Evolutionary conservation across 2,113 vertebrate species (phyloP), one percentile per base, ranked within the genome.

Genomic region (Colistium nudipinnis): DNA sequence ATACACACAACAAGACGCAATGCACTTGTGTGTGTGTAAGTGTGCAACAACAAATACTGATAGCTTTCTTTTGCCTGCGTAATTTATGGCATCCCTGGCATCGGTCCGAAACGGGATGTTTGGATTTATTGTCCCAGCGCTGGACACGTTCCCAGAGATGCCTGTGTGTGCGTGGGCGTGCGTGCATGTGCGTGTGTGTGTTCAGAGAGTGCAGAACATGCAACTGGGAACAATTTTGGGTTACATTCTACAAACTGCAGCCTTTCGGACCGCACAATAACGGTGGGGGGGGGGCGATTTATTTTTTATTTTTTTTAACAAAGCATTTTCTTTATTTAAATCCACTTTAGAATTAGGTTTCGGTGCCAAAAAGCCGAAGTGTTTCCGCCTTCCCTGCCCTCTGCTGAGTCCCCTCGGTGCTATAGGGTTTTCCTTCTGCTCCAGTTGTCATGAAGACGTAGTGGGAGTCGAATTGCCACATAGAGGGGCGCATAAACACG

Each of bases 101-200:
- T 41, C 20, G 63, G 13, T 55, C 78, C 78, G 54, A 64, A 59
- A 53, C 35, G 39, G 57, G 67, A 81, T 51, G 75, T 66, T 77
- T 72, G 73, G 60, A 80, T 88, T 74, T 70, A 83, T 82, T 69
- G 64, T 69, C 22, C 56, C 54, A 60, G 72, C 10, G 19, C 16
- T 85, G 82, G 74, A 81, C 66, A 48, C 10, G 57, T 71, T 81
- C 82, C 82, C 76, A 31, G 49, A 28, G 47, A 6, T 16, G 10
- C 7, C 7, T 25, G 4, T 27, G 11, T 6, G 0, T 48, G 7
- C 17, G 16, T 43, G 35, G 9, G 7, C 12, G 38, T 11, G 9
- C 10, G 10, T 19, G 35, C 19, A 35, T 38, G 54, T 36, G 0
- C 1, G 4, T 36, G 20, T 24, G 12, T 16, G 27, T 6, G n/a